Conservation (phyloP, 2,888 invertebrate species). For the Polymixis lichenea region DNA sequence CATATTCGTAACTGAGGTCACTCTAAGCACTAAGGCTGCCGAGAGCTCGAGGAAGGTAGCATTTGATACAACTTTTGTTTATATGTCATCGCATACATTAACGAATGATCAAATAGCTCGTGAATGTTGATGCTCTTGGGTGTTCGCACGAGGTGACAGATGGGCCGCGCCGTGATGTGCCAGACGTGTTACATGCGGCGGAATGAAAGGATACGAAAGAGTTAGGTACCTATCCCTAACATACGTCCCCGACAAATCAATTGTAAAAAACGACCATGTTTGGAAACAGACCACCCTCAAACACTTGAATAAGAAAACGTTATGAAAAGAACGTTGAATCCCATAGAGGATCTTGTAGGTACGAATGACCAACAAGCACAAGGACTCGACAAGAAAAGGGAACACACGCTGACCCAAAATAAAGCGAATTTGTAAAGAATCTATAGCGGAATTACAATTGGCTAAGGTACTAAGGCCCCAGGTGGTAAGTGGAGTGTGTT, state of each 20-base stretch:
- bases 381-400: slow-evolving; percentile 30
- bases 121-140: slow-evolving; percentile 60
- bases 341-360: slow-evolving; percentile 14
- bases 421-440: slow-evolving; percentile 46
- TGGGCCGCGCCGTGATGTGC: slow-evolving; percentile 15
- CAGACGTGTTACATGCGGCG: slow-evolving; percentile 7
- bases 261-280: neutral
- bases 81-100: slow-evolving; percentile 70
- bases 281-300: slow-evolving; percentile 20
- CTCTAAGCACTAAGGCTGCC: slow-evolving; percentile 58
- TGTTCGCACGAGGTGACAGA: slow-evolving; percentile 44
- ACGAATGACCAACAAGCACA: slow-evolving; percentile 18
- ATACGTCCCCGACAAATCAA: neutral
- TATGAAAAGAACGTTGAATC: slow-evolving; percentile 24
- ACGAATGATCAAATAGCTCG: slow-evolving; percentile 53
- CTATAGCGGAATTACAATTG: slow-evolving; percentile 53
- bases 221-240: neutral
- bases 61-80: slow-evolving; percentile 58
- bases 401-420: slow-evolving; percentile 38
- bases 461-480: slow-evolving; percentile 63
- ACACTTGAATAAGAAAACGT: slow-evolving; percentile 3
- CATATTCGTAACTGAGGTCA: slow-evolving; percentile 73
- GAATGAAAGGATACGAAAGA: slow-evolving; percentile 11
- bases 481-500: slow-evolving; percentile 66
- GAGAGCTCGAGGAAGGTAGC: slow-evolving; percentile 62